Evolutionary conservation across 2,113 vertebrate genomes (phyloP).

Genomic region (Grammomys surdaster): DNA sequence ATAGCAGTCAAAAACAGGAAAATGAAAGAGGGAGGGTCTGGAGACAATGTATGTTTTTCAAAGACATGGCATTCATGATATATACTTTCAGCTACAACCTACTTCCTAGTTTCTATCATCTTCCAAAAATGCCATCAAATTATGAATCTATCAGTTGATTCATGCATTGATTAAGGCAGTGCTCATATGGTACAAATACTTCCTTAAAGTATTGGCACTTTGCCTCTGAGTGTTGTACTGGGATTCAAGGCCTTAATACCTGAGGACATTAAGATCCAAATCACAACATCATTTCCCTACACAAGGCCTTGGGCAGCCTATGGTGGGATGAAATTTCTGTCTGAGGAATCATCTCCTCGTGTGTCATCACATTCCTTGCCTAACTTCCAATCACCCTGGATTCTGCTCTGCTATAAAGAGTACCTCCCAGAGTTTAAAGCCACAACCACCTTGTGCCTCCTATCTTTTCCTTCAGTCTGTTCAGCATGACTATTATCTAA

Average conservation of each 20-base stretch:
- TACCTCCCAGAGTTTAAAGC: neutral
- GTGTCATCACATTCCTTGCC: neutral
- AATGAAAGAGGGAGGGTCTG: neutral
- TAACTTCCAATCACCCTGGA: neutral
- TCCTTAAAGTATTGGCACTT: neutral
- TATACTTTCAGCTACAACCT: neutral
- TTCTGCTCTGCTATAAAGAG: neutral
- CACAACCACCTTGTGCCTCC: neutral
- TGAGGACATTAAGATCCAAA: neutral
- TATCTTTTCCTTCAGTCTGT: neutral
- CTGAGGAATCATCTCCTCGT: neutral
- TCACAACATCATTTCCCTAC: neutral
- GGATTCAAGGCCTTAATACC: neutral
- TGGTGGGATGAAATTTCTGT: neutral
- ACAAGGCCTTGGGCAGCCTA: neutral
- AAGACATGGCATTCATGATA: neutral
- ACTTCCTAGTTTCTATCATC: neutral
- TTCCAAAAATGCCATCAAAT: neutral
- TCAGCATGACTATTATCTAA: neutral
- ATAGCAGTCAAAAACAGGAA: neutral
- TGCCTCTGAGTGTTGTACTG: neutral
- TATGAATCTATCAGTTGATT: neutral
- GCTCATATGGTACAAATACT: neutral
- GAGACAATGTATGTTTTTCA: neutral
- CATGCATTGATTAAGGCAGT: neutral